These are phyloP conservation scores for Dynastes hyllus DNA, from an alignment of 2,888 invertebrate genomes.

Conservation along the genomic window DNA sequence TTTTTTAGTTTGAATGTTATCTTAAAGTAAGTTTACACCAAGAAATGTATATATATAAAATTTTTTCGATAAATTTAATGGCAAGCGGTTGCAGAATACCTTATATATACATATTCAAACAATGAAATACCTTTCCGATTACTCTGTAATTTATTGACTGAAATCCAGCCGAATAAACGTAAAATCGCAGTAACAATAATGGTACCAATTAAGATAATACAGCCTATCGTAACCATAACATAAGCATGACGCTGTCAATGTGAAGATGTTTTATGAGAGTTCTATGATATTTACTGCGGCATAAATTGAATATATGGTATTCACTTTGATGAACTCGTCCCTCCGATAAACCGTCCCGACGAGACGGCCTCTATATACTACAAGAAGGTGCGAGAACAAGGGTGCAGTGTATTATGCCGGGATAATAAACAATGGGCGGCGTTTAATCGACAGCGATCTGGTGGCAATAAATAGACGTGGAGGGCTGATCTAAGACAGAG, in stretches of 20 bases:
- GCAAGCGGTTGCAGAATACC: no score
- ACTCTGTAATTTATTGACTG: neutral
- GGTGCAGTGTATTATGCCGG: constrained; percentile 51
- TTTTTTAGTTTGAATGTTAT: no score
- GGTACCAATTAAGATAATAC: neutral
- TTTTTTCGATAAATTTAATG: no score
- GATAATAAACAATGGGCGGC: constrained; percentile 59
- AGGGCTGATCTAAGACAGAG: constrained; percentile 59
- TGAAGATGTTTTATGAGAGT: constrained; percentile 24
- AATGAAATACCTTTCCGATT: no score
- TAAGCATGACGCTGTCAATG: constrained; percentile 16
- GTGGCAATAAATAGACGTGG: constrained; percentile 59
- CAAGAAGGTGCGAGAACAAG: constrained; percentile 50
- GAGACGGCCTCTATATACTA: neutral
- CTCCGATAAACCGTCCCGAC: constrained; percentile 28
- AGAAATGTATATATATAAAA: no score
- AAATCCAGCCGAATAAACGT: neutral
- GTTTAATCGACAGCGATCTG: constrained; percentile 60
- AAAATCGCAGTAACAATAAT: constrained; percentile 12
- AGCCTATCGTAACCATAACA: constrained; percentile 1
- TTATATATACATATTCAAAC: no score
- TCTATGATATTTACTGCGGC: constrained; percentile 21
- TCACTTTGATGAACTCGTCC: constrained; percentile 56
- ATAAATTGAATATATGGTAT: constrained; percentile 34
- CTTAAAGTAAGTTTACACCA: no score